Evolutionary conservation across 2,113 vertebrate genomes (phyloP), one percentile per base, ranked within the genome.

Genomic region (Scortum barcoo): DNA sequence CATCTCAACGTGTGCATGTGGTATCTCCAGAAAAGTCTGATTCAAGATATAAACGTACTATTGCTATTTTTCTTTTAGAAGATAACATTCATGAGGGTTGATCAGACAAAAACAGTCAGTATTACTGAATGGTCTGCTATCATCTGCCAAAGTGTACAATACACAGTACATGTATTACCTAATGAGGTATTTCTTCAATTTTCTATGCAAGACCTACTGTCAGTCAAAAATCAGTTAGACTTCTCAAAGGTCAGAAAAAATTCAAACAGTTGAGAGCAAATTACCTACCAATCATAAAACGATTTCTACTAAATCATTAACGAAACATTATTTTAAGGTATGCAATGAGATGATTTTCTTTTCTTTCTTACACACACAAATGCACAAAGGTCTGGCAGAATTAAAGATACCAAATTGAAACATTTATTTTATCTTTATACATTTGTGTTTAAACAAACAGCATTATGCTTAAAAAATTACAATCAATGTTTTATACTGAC

Each of bases 401-500:
- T 79, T 80, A 86, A 92, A 89, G 84, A 90, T 87, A 88, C 74
- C 86, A 92, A 92, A 92, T 61, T 73, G 74, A 90, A 92, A 93
- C 88, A 93, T 94, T 94, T 93, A 94, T 93, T 92, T 90, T 86
- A 86, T 62, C 70, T 81, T 90, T 80, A 89, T 63, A 83, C 84
- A 87, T 91, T 66, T 89, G 83, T 89, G 82, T 93, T 89, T 80
- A 86, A 92, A 83, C 86, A 85, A 91, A 93, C 87, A 91, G 86
- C 83, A 87, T 87, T 89, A 81, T 89, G 76, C 83, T 86, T 91
- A 84, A 90, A 92, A 91, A 93, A 85, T 89, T 93, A 90, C 91
- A 93, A 94, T 93, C 90, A 90, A 89, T 76, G 77, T 84, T 92
- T 83, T 85, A 82, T 91, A 94, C 85, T 87, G 78, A 91, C 88